These are phyloP conservation scores for Macropodus opercularis DNA, from an alignment of 2,797 vertebrate species.

Conservation along the genomic window DNA sequence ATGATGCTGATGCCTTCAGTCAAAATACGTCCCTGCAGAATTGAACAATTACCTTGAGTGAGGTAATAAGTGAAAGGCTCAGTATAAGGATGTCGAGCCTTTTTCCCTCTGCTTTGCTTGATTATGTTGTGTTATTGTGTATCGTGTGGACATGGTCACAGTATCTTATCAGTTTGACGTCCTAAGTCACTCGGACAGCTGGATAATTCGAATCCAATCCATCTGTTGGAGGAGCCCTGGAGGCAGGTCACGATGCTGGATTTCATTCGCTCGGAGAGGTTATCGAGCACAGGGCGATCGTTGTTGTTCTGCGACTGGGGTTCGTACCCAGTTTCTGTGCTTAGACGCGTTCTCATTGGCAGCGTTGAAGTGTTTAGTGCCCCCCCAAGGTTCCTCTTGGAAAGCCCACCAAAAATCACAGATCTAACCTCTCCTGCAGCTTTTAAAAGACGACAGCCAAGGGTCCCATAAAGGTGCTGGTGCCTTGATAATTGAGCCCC, in stretches of 20 bases:
- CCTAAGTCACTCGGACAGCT: conserved; percentile 69
- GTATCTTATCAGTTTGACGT: conserved; percentile 78
- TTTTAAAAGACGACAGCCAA: conserved; percentile 66
- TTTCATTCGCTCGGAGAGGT: conserved; percentile 56
- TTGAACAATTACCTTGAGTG: conserved; percentile 88
- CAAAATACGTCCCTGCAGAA: conserved; percentile 89
- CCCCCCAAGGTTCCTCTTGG: conserved; percentile 70
- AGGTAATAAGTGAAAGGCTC: conserved; percentile 78
- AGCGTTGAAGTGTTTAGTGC: conserved; percentile 66
- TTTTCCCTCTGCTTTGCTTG: conserved; percentile 36
- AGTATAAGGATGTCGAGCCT: conserved; percentile 67
- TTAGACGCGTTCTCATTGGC: conserved; percentile 60
- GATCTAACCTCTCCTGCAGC: conserved; percentile 67
- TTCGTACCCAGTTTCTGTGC: conserved; percentile 27
- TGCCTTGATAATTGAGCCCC: conserved; percentile 78
- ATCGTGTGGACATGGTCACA: conserved; percentile 61
- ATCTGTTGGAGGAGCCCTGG: conserved; percentile 67
- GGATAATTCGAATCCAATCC: conserved; percentile 65
- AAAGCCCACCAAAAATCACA: conserved; percentile 72
- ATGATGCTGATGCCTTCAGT: conserved; percentile 89
- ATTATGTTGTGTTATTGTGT: conserved; percentile 62
- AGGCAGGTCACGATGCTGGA: conserved; percentile 59
- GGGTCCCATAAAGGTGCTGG: conserved; percentile 77
- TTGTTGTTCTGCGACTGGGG: conserved; percentile 51
- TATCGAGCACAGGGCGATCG: conserved; percentile 58